These are phyloP conservation scores for Daboia siamensis DNA, from an alignment of 2,113 vertebrate genomes.

Conservation along the genomic window DNA sequence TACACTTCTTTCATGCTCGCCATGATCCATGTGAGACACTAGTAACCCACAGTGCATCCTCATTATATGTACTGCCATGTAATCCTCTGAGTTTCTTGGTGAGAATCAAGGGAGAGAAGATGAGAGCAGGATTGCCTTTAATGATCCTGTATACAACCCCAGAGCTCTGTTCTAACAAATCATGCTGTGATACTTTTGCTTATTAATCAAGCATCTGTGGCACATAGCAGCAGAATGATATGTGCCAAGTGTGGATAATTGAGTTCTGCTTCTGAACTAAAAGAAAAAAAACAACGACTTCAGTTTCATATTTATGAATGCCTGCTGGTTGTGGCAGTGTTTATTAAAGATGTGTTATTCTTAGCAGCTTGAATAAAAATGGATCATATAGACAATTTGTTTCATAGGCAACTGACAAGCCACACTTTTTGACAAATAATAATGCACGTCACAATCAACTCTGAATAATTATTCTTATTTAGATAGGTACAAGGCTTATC, in stretches of 20 bases:
- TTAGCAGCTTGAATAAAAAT: conserved; percentile 57
- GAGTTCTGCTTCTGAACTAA: conserved; percentile 53
- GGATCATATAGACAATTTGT: conserved; percentile 23
- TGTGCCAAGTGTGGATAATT: conserved; percentile 58
- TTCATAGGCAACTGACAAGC: conserved; percentile 37
- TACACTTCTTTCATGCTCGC: neutral
- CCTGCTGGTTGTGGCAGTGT: conserved; percentile 44
- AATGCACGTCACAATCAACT: neutral
- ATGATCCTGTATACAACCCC: conserved; percentile 43
- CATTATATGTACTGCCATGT: neutral
- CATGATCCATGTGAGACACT: neutral
- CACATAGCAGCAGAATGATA: conserved; percentile 31
- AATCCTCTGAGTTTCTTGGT: conserved; percentile 28
- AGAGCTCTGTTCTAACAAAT: conserved; percentile 66
- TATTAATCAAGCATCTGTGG: conserved; percentile 60
- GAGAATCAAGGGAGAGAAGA: conserved; percentile 38
- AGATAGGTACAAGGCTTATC: conserved; percentile 16
- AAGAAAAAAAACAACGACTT: conserved; percentile 30
- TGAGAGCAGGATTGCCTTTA: conserved; percentile 55
- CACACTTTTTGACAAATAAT: conserved; percentile 36
- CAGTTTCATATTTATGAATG: conserved; percentile 58
- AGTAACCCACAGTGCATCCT: neutral
- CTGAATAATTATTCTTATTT: conserved; percentile 21
- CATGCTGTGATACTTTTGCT: conserved; percentile 45
- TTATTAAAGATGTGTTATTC: conserved; percentile 19